Conservation (phyloP, 2,113 vertebrate species). For the Xiphorhynchus elegans region DNA sequence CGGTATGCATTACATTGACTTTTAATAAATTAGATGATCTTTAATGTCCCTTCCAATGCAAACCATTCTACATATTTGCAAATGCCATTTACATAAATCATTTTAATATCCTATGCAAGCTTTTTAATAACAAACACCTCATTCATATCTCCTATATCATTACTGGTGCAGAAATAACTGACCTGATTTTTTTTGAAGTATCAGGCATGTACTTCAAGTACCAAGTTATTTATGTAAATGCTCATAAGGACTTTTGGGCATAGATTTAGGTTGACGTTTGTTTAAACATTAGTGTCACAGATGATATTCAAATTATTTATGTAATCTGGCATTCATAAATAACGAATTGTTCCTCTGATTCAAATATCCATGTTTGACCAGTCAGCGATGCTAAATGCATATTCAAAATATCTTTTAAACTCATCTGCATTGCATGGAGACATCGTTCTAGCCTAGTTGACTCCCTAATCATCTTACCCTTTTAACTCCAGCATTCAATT, state of each 20-base stretch:
- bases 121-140: not conserved
- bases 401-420: not conserved
- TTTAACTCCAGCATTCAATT: not conserved
- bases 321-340: conserved; percentile 3
- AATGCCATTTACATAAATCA: not conserved
- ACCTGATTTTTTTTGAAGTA: not conserved
- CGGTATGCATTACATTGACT: not conserved
- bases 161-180: not conserved
- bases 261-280: not conserved
- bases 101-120: not conserved
- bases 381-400: not conserved
- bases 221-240: not conserved
- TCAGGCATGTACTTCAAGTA: not conserved
- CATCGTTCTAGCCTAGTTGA: not conserved
- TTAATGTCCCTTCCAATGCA: not conserved
- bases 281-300: not conserved
- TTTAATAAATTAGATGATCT: not conserved
- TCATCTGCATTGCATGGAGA: not conserved
- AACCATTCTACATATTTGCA: not conserved
- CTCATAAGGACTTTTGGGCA: not conserved
- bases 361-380: not conserved
- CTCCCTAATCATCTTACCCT: not conserved
- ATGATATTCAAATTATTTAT: not conserved
- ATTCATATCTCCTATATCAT: not conserved
- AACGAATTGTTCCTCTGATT: not conserved